Percentiles rank a stretch among this genome's conserved stretches.
phyloP scores from a whole-genome alignment of 2,113 vertebrate genomes.

The Heterotis niloticus region DNA sequence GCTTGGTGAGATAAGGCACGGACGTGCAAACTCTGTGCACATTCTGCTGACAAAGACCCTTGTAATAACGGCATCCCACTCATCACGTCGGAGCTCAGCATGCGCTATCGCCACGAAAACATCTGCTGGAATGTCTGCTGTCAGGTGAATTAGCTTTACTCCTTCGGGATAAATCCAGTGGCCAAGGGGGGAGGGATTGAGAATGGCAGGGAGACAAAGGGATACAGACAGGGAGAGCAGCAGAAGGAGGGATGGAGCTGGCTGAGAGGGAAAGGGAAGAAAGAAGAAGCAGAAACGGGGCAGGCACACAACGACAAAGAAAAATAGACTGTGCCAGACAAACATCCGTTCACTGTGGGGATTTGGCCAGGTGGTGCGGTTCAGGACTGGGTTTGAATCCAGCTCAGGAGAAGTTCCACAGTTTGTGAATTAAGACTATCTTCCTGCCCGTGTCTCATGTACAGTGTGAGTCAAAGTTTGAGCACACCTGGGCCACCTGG shows the following conservation, averaged over 20 bases:
- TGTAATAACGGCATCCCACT: conserved; percentile 42
- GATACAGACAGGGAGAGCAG: conserved; percentile 38
- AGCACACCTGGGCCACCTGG: too few species aligned
- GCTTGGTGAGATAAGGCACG: conserved; percentile 28
- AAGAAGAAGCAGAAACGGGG: background rate
- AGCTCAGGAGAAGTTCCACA: too few species aligned
- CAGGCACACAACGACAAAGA: background rate
- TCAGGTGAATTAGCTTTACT: conserved; percentile 54
- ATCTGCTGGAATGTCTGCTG: conserved; percentile 55
- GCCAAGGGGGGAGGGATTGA: background rate
- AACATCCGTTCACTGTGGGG: too few species aligned
- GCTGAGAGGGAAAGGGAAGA: background rate
- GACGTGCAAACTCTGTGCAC: conserved; percentile 1
- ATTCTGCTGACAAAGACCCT: conserved; percentile 38
- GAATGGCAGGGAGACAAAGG: conserved; percentile 31
- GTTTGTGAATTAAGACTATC: too few species aligned
- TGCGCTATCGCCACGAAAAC: conserved; percentile 51
- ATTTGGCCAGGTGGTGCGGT: too few species aligned
- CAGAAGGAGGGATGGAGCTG: conserved; percentile 31
- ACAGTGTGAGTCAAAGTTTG: background rate
- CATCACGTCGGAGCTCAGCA: conserved; percentile 37
- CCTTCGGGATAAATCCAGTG: conserved; percentile 34
- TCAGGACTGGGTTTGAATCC: too few species aligned
- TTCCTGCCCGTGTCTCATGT: background rate
- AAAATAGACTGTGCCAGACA: background rate